Conservation (phyloP, 2,797 vertebrate species). For the Lacerta bilineata region DNA sequence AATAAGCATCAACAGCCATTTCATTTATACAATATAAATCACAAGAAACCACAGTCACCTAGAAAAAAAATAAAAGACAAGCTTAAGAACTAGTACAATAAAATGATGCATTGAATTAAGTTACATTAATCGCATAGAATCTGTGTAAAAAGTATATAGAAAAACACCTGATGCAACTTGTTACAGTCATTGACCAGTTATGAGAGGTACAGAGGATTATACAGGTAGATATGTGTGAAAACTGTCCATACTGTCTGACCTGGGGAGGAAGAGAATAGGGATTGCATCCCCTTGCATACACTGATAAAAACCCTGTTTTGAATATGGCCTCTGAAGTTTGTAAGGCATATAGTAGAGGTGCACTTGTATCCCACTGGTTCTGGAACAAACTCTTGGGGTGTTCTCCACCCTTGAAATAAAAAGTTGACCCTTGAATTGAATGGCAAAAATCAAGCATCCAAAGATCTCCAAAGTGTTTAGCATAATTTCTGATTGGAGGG, state of each 20-base stretch:
- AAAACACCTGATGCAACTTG: constrained; percentile 99
- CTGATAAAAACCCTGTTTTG: constrained; percentile 97
- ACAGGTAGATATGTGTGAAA: constrained; percentile 99
- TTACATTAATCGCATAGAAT: constrained; percentile 99
- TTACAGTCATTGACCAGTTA: constrained; percentile 99
- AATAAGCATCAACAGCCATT: constrained; percentile 98
- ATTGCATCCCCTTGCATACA: constrained; percentile 94
- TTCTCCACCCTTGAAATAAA: constrained; percentile 75
- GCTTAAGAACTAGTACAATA: constrained; percentile 97
- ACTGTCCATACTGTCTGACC: constrained; percentile 95
- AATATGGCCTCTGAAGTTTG: constrained; percentile 99
- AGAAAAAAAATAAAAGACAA: constrained; percentile 91
- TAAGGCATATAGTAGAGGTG: constrained; percentile 99
- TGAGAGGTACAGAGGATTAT: constrained; percentile 99
- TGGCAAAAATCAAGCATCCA: constrained; percentile 64
- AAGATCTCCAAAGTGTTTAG: constrained; percentile 66
- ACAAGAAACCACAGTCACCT: constrained; percentile 97
- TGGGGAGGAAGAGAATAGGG: constrained; percentile 89
- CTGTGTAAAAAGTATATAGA: constrained; percentile 99
- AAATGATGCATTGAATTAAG: constrained; percentile 97
- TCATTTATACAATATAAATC: constrained; percentile 98
- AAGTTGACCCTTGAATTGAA: constrained; percentile 68
- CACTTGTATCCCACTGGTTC: constrained; percentile 93
- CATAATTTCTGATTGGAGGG: constrained; percentile 66
- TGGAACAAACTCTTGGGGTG: constrained; percentile 84